phyloP scores from a whole-genome alignment of 37 sponge, comb jelly and placozoan species.

The Aphrocallistes beatrix region DNA sequence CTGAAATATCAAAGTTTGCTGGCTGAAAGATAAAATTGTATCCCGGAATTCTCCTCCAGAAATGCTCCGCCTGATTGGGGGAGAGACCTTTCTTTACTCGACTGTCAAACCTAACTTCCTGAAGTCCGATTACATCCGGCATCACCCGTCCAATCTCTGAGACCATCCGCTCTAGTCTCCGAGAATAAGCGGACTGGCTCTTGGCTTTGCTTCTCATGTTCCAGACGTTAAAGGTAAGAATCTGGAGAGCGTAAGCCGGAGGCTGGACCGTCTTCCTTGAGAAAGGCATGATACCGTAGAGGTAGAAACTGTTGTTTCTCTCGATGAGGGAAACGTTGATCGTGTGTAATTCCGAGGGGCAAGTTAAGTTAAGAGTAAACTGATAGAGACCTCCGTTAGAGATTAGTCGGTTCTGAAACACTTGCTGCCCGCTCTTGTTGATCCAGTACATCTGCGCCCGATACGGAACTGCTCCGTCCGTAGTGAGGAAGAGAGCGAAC shows the following conservation, averaged over 20 bases:
- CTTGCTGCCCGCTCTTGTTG: not conserved
- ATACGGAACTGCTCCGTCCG: not conserved
- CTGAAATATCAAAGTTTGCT: constrained; percentile 42
- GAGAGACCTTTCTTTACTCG: not conserved
- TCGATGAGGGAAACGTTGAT: not conserved
- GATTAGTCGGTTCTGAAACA: not conserved
- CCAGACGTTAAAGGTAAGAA: not conserved
- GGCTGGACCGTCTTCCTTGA: not conserved
- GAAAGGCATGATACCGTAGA: not conserved
- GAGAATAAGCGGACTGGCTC: not conserved
- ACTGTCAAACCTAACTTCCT: constrained; percentile 58
- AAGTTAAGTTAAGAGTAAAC: not conserved
- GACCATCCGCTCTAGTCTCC: not conserved
- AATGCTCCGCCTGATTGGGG: not conserved
- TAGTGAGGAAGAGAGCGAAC: not conserved
- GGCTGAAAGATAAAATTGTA: constrained; percentile 65
- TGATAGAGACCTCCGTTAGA: not conserved
- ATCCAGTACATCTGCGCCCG: not conserved
- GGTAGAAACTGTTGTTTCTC: not conserved
- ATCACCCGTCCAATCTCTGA: not conserved
- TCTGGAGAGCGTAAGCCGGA: not conserved
- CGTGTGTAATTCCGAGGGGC: not conserved
- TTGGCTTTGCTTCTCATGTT: not conserved
- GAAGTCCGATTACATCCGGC: constrained; percentile 52
- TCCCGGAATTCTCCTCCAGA: not conserved